Base-by-base conservation (phyloP, 1,140 invertebrate genomes). In the Heliconius congener region DNA sequence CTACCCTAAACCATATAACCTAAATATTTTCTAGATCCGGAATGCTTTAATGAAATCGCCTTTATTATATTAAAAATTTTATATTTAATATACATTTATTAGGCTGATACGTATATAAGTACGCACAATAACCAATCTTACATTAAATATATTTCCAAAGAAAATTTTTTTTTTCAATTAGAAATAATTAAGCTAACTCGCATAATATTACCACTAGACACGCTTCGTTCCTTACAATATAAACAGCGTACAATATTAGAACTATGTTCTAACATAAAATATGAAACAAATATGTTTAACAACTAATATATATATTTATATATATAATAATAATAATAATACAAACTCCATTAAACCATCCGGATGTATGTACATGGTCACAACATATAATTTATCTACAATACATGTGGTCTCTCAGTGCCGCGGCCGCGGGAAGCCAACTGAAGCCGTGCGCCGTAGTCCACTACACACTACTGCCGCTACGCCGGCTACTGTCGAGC, bases 381-480 rank as follows among this genome's bases (percentile, higher is more conserved):
- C 81, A 88, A 87, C 86, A 86, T 81, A 86, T 86, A 86, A 80
- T 81, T 77, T 86, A 86, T 86, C 85, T 87, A 88, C 84, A 77
- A 76, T 71, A 82, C 81, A 84, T 83, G 79, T 80, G 79, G 27
- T 72, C 83, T 86, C 86, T 89, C 88, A 86, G 71, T 85, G 86
- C 85, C 84, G 85, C 85, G 81, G 83, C 83, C 91, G 85, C 88
- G 79, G 82, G 71, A 94, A 94, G 92, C 91, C 92, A 92, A 93
- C 91, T 86, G 84, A 94, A 92, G 91, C 91, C 83, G 90, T 91
- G 90, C 89, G 90, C 90, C 90, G 91, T 90, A 89, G 89, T 88
- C 13, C 90, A 93, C 91, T 93, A 94, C 92, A 89, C 91, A 91
- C 91, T 92, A 93, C 85, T 83, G 86, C 85, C 84, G 85, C 83